Conservation (phyloP, 2,888 invertebrate genomes). For the Syrphus vitripennis region DNA sequence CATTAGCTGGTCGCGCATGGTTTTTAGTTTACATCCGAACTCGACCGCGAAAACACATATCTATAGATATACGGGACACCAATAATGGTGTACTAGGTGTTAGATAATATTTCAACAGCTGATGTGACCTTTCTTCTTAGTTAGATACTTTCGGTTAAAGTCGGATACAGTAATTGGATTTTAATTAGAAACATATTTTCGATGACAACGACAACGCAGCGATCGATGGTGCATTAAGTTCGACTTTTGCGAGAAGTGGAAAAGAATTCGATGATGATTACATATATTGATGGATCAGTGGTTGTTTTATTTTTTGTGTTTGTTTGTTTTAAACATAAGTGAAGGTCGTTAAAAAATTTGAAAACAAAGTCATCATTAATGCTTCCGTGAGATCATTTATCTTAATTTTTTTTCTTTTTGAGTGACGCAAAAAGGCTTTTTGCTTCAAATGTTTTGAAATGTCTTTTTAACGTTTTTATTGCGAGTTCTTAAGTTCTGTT, state of each 20-base stretch:
- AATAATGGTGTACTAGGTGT: neutral
- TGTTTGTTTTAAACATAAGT: neutral
- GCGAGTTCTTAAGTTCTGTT: neutral
- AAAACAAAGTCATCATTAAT: slow-evolving; percentile 2
- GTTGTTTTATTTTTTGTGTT: neutral
- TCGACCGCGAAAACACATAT: slow-evolving; percentile 73
- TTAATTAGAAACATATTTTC: slow-evolving; percentile 3
- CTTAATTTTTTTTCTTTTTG: neutral
- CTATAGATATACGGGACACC: slow-evolving; percentile 2
- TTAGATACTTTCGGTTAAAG: slow-evolving; percentile 12
- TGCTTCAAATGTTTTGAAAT: neutral
- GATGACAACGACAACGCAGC: neutral
- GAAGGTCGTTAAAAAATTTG: neutral
- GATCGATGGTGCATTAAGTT: slow-evolving; percentile 34
- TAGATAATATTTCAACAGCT: neutral
- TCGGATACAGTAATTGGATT: slow-evolving; percentile 9
- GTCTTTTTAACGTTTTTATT: neutral
- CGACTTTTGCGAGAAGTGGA: slow-evolving; percentile 4
- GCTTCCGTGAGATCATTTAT: slow-evolving; percentile 8
- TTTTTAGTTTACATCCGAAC: slow-evolving; percentile 73
- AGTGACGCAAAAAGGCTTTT: neutral
- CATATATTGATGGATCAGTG: slow-evolving; percentile 3
- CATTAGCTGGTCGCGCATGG: slow-evolving; percentile 71
- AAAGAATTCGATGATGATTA: neutral
- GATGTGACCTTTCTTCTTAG: slow-evolving; percentile 23